Evolutionary conservation across 2,888 invertebrate species (phyloP).

Genomic region (Aleiodes leptofemur): DNA sequence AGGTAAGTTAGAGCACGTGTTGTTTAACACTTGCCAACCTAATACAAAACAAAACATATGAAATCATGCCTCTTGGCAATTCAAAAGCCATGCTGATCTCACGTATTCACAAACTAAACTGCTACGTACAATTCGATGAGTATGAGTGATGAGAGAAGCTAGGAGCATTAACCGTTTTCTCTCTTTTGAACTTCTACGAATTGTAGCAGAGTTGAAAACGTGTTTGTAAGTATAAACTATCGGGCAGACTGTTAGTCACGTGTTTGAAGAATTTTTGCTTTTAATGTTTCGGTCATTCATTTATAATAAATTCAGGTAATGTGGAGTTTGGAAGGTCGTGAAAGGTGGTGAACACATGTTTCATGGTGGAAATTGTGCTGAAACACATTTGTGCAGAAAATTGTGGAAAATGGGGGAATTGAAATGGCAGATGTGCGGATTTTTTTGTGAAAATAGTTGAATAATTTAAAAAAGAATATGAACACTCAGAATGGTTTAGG

Average conservation of each 20-base stretch:
- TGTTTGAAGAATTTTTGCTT: not conserved
- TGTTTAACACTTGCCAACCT: constrained; percentile 32
- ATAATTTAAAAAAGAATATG: too few relatives aligned
- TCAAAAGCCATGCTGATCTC: constrained; percentile 8
- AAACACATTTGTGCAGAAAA: too few relatives aligned
- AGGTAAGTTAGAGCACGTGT: constrained; percentile 22
- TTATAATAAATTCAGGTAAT: constrained; percentile 30
- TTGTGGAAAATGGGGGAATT: too few relatives aligned
- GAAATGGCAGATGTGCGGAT: too few relatives aligned
- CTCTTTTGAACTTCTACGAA: constrained; percentile 15
- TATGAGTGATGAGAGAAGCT: constrained; percentile 30
- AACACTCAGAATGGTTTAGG: too few relatives aligned
- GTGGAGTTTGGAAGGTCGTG: not conserved
- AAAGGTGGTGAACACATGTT: too few relatives aligned
- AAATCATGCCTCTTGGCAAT: constrained; percentile 9
- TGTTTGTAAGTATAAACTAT: constrained; percentile 43
- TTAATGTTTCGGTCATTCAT: constrained; percentile 15
- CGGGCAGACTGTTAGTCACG: constrained; percentile 7
- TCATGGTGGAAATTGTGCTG: too few relatives aligned
- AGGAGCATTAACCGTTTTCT: constrained; percentile 6
- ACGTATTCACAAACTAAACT: constrained; percentile 14
- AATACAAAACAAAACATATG: constrained; percentile 21
- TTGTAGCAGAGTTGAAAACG: constrained; percentile 18
- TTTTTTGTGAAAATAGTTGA: too few relatives aligned
- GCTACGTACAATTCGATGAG: not conserved